A percentile compares a stretch with the other conserved stretches of the same genome.
phyloP scores from a whole-genome alignment of 2,113 vertebrate species.

The Cepphus grylle region DNA sequence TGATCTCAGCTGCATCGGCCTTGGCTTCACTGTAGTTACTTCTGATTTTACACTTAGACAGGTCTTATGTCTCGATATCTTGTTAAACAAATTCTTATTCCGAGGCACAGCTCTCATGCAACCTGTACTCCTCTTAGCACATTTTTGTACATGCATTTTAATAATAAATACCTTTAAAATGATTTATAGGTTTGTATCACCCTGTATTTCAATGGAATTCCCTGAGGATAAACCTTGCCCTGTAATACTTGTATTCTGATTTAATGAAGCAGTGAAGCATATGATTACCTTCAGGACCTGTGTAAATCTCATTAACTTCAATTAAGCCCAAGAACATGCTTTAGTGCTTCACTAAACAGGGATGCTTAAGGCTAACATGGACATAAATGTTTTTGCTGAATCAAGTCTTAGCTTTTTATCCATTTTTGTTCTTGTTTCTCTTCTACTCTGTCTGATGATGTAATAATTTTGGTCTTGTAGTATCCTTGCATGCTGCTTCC shows the following conservation, averaged over 20 bases:
- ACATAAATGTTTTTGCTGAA: background rate
- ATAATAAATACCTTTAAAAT: background rate
- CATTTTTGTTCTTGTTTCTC: background rate
- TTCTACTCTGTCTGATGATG: slow-evolving; percentile 6
- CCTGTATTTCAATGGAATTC: background rate
- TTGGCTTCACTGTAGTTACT: slow-evolving; percentile 1
- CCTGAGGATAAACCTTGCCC: background rate
- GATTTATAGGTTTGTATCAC: background rate
- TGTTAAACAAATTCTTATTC: slow-evolving; percentile 21
- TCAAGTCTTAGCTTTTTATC: background rate
- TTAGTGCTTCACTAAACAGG: background rate
- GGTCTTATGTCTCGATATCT: background rate
- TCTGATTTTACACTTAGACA: slow-evolving; percentile 42
- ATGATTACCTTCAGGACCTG: slow-evolving; percentile 39
- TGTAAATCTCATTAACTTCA: slow-evolving; percentile 36
- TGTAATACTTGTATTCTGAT: slow-evolving; percentile 7
- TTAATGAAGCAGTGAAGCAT: slow-evolving; percentile 37
- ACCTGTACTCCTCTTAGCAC: background rate
- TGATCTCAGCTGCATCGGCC: background rate
- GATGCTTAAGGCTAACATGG: background rate
- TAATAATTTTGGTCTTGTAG: background rate
- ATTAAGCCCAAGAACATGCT: background rate
- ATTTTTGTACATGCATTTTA: background rate
- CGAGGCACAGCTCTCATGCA: background rate
- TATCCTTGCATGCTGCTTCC: background rate